These are phyloP conservation scores for Myiagra hebetior DNA, from an alignment of 2,113 vertebrate genomes.

Conservation along the genomic window DNA sequence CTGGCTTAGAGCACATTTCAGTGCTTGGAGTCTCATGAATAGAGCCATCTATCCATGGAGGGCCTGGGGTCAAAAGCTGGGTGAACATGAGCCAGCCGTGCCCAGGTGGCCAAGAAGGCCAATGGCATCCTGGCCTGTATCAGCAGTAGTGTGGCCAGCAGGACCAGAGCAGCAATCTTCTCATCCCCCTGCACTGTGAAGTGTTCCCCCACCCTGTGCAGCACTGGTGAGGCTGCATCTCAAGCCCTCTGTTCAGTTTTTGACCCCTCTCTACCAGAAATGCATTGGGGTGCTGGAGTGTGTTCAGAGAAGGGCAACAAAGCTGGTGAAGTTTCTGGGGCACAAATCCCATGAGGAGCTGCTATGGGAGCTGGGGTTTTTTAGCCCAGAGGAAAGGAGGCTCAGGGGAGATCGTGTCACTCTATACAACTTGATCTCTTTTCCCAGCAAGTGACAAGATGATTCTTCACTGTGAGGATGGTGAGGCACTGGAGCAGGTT, in stretches of 20 bases:
- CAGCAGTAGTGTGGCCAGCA: background rate
- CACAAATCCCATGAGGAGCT: background rate
- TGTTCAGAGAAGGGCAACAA: background rate
- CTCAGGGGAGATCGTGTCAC: background rate
- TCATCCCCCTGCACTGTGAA: background rate
- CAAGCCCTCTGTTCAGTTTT: background rate
- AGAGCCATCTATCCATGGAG: background rate
- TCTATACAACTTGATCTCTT: background rate
- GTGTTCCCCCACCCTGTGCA: fast-evolving
- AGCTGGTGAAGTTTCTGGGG: background rate
- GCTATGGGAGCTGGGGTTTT: background rate
- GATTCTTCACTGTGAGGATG: background rate
- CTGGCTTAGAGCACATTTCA: background rate
- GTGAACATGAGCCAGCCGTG: background rate
- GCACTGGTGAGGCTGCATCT: background rate
- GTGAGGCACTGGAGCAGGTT: background rate
- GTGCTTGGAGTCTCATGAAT: background rate
- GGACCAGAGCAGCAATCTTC: background rate
- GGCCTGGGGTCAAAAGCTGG: fast-evolving
- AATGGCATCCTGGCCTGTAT: background rate
- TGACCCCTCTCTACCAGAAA: background rate
- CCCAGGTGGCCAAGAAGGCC: background rate
- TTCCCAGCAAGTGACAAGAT: background rate
- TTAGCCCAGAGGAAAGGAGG: background rate
- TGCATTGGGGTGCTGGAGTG: background rate